Conservation (phyloP, 2,797 vertebrate genomes). For the Meriones psammophilus region DNA sequence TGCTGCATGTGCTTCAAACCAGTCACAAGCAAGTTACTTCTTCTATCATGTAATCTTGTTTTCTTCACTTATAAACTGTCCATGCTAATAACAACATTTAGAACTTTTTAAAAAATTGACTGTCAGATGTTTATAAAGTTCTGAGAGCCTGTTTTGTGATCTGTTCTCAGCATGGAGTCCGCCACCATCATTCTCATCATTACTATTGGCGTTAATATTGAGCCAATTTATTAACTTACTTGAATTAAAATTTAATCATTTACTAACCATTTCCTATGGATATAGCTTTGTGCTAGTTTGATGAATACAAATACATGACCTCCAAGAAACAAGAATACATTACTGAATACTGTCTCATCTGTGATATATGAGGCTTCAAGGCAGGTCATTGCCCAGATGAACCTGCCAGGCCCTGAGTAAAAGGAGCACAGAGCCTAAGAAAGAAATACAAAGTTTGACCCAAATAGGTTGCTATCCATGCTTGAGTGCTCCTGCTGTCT, state of each 20-base stretch:
- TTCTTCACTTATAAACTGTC: slow-evolving; percentile 15
- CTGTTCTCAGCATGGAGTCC: neutral
- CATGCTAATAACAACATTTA: neutral
- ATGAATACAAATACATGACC: neutral
- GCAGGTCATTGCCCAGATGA: neutral
- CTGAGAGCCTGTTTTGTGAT: neutral
- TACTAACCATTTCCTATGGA: neutral
- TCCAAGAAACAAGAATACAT: neutral
- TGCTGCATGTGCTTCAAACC: neutral
- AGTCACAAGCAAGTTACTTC: neutral
- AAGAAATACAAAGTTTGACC: neutral
- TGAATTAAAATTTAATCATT: neutral
- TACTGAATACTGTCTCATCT: neutral
- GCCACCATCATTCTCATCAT: neutral
- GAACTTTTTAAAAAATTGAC: neutral
- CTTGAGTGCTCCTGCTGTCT: neutral
- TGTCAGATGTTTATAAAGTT: neutral
- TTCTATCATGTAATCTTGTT: neutral
- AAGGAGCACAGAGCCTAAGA: neutral
- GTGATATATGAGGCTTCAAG: neutral
- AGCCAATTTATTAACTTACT: neutral
- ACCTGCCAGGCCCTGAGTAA: neutral
- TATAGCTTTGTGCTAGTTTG: neutral
- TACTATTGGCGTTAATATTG: neutral
- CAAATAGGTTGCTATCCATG: neutral